phyloP scores from a whole-genome alignment of 2,797 vertebrate genomes.

The Glossophaga mutica region DNA sequence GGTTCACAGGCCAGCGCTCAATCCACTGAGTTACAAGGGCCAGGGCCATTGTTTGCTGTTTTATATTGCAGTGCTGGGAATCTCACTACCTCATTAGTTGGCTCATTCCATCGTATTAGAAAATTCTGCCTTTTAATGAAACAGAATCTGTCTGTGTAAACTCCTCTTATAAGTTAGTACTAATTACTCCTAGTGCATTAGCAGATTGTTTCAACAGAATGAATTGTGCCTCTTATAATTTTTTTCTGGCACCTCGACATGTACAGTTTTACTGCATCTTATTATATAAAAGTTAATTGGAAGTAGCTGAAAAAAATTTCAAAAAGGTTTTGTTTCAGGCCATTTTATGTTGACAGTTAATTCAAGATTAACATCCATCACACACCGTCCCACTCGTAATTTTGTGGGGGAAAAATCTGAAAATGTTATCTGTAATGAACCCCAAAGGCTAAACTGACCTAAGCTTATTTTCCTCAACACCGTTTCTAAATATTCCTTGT shows the following conservation, averaged over 20 bases:
- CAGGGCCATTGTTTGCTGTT: background rate
- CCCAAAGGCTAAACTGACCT: background rate
- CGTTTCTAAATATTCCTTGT: background rate
- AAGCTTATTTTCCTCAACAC: background rate
- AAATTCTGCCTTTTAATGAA: background rate
- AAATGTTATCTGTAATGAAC: background rate
- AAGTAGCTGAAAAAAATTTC: background rate
- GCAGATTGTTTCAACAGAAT: constrained; percentile 14
- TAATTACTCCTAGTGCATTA: background rate
- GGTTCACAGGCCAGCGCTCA: too few species aligned
- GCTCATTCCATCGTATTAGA: background rate
- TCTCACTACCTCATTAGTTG: background rate
- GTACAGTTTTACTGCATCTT: background rate
- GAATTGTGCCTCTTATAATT: background rate
- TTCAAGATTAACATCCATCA: background rate
- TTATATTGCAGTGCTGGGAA: background rate
- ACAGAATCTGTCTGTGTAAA: constrained; percentile 25
- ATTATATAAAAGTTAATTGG: constrained; percentile 45
- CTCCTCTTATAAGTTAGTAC: background rate
- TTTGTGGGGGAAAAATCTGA: background rate
- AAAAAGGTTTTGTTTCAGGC: background rate
- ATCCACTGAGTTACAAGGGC: too few species aligned
- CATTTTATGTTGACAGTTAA: background rate
- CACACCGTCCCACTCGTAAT: background rate
- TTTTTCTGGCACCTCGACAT: constrained; percentile 13